These are phyloP conservation scores for Columba livia DNA, from an alignment of 2,113 vertebrate species.

Conservation along the genomic window DNA sequence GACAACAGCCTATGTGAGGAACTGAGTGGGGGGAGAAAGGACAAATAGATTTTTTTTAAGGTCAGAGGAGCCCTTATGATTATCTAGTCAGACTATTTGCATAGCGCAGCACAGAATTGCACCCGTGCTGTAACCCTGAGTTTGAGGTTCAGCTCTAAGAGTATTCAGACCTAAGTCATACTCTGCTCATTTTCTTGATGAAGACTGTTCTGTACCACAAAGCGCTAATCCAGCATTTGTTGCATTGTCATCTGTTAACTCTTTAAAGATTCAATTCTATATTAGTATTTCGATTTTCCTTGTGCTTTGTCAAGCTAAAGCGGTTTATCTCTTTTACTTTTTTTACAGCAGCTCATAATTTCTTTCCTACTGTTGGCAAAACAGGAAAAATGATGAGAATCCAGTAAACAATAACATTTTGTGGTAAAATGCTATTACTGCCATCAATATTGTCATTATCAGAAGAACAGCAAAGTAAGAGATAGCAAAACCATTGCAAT, in stretches of 20 bases:
- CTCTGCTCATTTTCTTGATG: rapidly evolving
- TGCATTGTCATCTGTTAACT: neutral
- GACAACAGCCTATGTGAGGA: rapidly evolving
- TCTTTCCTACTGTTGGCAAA: neutral
- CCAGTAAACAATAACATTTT: neutral
- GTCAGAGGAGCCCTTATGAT: neutral
- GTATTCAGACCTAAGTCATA: neutral
- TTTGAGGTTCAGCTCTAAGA: neutral
- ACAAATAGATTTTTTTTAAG: neutral
- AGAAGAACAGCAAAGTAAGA: neutral
- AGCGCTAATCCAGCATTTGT: neutral
- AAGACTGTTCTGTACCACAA: neutral
- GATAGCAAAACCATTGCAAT: neutral
- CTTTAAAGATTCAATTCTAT: neutral
- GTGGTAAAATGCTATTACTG: conserved; percentile 33
- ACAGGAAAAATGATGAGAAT: neutral
- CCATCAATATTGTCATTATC: neutral
- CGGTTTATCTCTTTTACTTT: neutral
- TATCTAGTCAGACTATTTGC: neutral
- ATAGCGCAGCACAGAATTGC: neutral
- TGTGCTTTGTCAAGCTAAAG: neutral
- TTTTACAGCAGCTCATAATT: neutral
- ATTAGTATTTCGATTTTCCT: neutral
- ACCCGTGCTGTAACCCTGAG: neutral
- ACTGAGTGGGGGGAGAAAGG: neutral